Percentiles rank a stretch among this genome's conserved stretches.
These are phyloP conservation scores for Turritopsis rubra DNA, from an alignment of 30 jellyfish, hydroid and myxozoan species.

Conservation along the genomic window DNA sequence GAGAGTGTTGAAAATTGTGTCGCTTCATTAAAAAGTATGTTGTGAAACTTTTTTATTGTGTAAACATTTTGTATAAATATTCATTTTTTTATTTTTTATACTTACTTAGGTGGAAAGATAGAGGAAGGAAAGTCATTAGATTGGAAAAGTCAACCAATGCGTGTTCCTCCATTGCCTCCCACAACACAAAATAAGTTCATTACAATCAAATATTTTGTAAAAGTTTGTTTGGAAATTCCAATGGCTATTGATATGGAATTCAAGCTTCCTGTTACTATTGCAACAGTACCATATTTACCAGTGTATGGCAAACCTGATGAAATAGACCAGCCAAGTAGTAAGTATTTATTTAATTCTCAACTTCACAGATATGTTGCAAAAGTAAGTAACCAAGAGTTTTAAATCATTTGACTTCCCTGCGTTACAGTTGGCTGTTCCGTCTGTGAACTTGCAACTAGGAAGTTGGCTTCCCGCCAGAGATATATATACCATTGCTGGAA, in stretches of 20 bases:
- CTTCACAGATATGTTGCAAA: no score
- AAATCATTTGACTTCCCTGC: no score
- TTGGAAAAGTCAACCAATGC: conserved; percentile 7
- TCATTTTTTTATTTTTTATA: not conserved
- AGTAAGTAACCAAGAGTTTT: no score
- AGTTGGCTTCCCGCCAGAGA: no score
- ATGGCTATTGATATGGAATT: conserved; percentile 23
- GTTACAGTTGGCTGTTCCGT: no score
- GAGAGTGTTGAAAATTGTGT: not conserved
- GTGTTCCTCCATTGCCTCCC: conserved; percentile 19
- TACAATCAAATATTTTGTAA: conserved; percentile 5
- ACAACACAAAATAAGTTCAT: conserved; percentile 5
- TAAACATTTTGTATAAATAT: not conserved
- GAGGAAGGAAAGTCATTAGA: not conserved
- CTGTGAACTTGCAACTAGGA: no score
- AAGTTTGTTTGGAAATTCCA: conserved; percentile 2
- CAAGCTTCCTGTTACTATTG: conserved; percentile 13
- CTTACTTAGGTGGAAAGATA: conserved; percentile 6
- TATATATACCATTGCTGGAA: no score
- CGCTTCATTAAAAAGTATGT: not conserved
- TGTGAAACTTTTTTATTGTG: not conserved
- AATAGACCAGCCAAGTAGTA: not conserved
- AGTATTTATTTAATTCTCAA: not conserved
- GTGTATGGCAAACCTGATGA: not conserved
- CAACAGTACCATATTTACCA: conserved; percentile 7